Evolutionary conservation across 2,888 invertebrate species (phyloP), one percentile per base, ranked within the genome.

Genomic region (Campoletis raptor): DNA sequence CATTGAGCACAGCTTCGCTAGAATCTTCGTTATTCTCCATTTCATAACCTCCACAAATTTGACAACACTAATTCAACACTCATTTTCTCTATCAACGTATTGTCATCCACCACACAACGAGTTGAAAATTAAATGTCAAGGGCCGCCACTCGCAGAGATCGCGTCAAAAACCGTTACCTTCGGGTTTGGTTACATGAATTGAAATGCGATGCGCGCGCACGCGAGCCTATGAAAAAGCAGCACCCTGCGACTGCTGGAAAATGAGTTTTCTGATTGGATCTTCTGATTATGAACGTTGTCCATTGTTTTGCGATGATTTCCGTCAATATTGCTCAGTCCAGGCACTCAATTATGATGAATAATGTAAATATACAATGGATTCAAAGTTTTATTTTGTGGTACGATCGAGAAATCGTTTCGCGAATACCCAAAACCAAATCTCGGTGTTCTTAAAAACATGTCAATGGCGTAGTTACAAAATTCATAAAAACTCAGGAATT

Each of bases 21-120:
- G n/a, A 8, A 57, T 77, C 81, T 67, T 81, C 45, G 15, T 40
- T 45, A 15, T 82, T 69, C 40, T 79, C 42, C 57, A 82, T 79
- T 67, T 79, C 61, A 42, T 78, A 37, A 73, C 24, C 24, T 30
- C 10, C 24, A n/a, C 37, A 5, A 48, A 57, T 78, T 66, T 42
- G 40, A 78, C 40, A 37, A 18, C 37, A 54, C 15, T 36, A 48
- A 30, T 64, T 42, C 37, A 61, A 37, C n/a, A 61, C 54, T 61
- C 7, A 30, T 45, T 21, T 42, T 42, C 15, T 40, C 6, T 18
- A 37, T 42, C 30, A 36, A 61, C 3, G 2, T 37, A 42, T 76
- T 37, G 37, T 40, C 21, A 30, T 15, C 15, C 30, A 6, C 15
- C 30, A 6, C 12, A 24, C 12, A 30, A 61, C 61, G 61, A 61